Evolutionary conservation across 2,888 invertebrate species (phyloP).

Genomic region (Mythimna loreyi): DNA sequence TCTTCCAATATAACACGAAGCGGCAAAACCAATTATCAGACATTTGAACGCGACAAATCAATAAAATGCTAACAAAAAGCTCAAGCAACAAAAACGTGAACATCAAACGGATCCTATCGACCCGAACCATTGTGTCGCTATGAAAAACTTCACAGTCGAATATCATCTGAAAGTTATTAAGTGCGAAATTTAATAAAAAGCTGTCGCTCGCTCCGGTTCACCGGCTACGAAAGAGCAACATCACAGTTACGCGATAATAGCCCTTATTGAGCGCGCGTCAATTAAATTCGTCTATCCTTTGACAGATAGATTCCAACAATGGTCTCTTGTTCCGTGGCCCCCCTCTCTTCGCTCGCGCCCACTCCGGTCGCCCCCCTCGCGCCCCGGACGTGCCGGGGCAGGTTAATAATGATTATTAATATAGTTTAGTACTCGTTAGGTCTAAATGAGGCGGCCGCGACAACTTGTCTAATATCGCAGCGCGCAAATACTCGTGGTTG

Average conservation of each 20-base stretch:
- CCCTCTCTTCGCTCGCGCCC: constrained; percentile 27
- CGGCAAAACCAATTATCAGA: constrained; percentile 53
- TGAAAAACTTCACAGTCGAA: constrained; percentile 65
- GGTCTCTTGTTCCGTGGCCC: constrained; percentile 54
- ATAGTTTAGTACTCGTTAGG: constrained; percentile 86
- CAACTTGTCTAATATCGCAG: constrained; percentile 86
- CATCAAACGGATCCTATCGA: constrained; percentile 59
- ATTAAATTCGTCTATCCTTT: constrained; percentile 83
- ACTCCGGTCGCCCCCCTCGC: constrained; percentile 34
- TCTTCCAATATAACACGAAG: constrained; percentile 8
- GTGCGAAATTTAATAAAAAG: constrained; percentile 84
- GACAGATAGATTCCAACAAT: constrained; percentile 74
- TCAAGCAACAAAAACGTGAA: constrained; percentile 57
- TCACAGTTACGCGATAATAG: constrained; percentile 72
- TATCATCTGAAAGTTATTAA: constrained; percentile 69
- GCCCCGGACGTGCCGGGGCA: constrained; percentile 67
- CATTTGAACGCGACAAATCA: constrained; percentile 54
- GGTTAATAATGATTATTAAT: constrained; percentile 89
- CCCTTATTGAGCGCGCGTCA: constrained; percentile 78
- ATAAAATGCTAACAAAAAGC: constrained; percentile 57
- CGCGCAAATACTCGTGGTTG: constrained; percentile 82
- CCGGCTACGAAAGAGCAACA: constrained; percentile 75
- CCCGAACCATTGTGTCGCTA: constrained; percentile 49
- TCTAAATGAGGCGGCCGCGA: constrained; percentile 80
- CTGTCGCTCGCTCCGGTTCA: constrained; percentile 72